Evolutionary conservation across 2,888 invertebrate genomes (phyloP).

Genomic region (Chrysodeixis includens): DNA sequence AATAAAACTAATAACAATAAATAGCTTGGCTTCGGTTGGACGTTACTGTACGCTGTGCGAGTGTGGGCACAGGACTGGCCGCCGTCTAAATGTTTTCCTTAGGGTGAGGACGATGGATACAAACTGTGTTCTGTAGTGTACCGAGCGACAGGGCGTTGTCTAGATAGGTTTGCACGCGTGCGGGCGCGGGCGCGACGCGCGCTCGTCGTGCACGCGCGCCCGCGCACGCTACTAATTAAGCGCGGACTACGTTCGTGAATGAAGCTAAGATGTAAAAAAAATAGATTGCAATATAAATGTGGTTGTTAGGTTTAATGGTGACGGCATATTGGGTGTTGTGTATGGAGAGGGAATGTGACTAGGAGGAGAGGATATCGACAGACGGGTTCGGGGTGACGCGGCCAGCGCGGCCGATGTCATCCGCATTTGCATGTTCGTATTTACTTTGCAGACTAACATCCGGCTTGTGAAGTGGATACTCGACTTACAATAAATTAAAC

Average conservation of each 20-base stretch:
- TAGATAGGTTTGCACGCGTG: slow-evolving; percentile 82
- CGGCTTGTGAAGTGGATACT: slow-evolving; percentile 26
- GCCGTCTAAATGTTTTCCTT: slow-evolving; percentile 80
- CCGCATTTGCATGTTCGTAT: slow-evolving; percentile 40
- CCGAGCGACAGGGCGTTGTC: slow-evolving; percentile 83
- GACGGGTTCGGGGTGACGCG: slow-evolving; percentile 40
- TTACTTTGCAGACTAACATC: slow-evolving; percentile 31
- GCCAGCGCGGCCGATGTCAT: slow-evolving; percentile 42
- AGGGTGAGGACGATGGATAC: slow-evolving; percentile 83
- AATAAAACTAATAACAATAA: slow-evolving; percentile 25
- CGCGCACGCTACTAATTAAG: slow-evolving; percentile 63
- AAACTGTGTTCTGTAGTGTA: slow-evolving; percentile 88
- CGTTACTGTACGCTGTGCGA: slow-evolving; percentile 28
- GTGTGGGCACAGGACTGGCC: slow-evolving; percentile 66
- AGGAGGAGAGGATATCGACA: slow-evolving; percentile 44
- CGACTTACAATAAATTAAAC: slow-evolving; percentile 38
- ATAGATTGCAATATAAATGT: slow-evolving; percentile 85
- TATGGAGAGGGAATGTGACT: slow-evolving; percentile 73
- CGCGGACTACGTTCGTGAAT: slow-evolving; percentile 72
- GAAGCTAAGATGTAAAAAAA: slow-evolving; percentile 84
- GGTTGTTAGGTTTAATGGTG: slow-evolving; percentile 77
- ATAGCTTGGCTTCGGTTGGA: slow-evolving; percentile 12
- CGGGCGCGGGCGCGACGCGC: slow-evolving; percentile 44
- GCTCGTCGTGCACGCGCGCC: slow-evolving; percentile 55
- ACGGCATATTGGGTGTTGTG: slow-evolving; percentile 87